Conservation (phyloP, 2,888 invertebrate species). For the Drosophila parthenogenetica region DNA sequence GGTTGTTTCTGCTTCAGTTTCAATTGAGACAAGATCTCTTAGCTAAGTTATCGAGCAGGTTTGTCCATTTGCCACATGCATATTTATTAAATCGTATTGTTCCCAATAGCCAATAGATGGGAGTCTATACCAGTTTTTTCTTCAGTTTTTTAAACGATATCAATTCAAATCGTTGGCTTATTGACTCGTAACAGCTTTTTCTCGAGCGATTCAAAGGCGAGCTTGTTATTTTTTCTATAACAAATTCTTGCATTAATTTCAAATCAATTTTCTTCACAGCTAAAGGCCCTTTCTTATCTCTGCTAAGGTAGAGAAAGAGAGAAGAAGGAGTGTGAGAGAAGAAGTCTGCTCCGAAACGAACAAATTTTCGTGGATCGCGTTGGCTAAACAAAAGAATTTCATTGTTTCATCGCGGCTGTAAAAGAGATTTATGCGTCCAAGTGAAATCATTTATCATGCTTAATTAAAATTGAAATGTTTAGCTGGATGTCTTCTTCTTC, state of each 20-base stretch:
- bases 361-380: slow-evolving; percentile 55
- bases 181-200: slow-evolving; percentile 74
- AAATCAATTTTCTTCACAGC: slow-evolving; percentile 84
- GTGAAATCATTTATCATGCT: slow-evolving; percentile 84
- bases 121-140: slow-evolving; percentile 29
- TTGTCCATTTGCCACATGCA: slow-evolving; percentile 60
- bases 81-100: slow-evolving; percentile 57
- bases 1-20: slow-evolving; percentile 45
- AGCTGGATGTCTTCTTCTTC: slow-evolving; percentile 50
- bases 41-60: slow-evolving; percentile 46
- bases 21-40: slow-evolving; percentile 68
- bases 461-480: slow-evolving; percentile 84
- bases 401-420: slow-evolving; percentile 80
- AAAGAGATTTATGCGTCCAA: slow-evolving; percentile 82
- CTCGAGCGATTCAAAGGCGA: slow-evolving; percentile 73
- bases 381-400: slow-evolving; percentile 74
- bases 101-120: slow-evolving; percentile 7
- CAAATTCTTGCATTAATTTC: slow-evolving; percentile 84
- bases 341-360: slow-evolving; percentile 57
- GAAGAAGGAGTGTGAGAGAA: slow-evolving; percentile 26
- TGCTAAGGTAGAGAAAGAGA: background rate
- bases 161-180: slow-evolving; percentile 75
- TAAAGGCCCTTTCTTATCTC: slow-evolving; percentile 69
- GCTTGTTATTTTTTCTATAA: slow-evolving; percentile 81
- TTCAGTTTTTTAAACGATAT: slow-evolving; percentile 68